These are phyloP conservation scores for Piezodorus guildinii DNA, from an alignment of 1,140 invertebrate genomes.

Conservation along the genomic window DNA sequence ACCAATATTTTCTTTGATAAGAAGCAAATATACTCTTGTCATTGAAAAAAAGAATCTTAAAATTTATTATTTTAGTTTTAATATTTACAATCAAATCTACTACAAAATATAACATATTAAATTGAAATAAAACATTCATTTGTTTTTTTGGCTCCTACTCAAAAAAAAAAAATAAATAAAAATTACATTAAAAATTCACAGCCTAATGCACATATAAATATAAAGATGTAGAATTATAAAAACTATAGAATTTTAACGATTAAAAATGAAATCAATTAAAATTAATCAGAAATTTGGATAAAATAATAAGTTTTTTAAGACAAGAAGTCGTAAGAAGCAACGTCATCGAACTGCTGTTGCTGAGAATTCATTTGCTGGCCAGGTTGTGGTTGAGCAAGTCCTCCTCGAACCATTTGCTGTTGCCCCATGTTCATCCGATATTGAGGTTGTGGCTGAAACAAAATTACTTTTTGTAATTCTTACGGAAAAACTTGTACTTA, in stretches of 20 bases:
- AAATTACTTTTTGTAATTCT: conserved; percentile 30
- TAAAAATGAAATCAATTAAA: not conserved
- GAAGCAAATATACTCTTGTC: too few species aligned
- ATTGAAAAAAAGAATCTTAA: too few species aligned
- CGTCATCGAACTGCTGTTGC: conserved; percentile 23
- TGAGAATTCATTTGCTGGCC: conserved; percentile 21
- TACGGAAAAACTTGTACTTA: too few species aligned
- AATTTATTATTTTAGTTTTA: too few species aligned
- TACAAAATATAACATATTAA: too few species aligned
- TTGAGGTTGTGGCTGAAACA: conserved; percentile 32
- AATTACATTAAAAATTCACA: too few species aligned
- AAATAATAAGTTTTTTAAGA: not conserved
- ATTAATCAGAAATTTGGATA: not conserved
- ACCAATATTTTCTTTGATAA: too few species aligned
- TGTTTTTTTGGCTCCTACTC: too few species aligned
- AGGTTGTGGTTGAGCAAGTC: conserved; percentile 23
- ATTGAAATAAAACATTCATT: too few species aligned
- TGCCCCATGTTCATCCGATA: conserved; percentile 33
- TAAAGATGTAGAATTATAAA: not conserved
- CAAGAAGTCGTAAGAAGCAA: conserved; percentile 13
- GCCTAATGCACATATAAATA: conserved; percentile 1
- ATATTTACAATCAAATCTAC: too few species aligned
- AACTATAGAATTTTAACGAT: not conserved
- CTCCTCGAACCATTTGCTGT: conserved; percentile 31
- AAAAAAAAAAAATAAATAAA: too few species aligned